phyloP scores from a whole-genome alignment of 2,113 vertebrate genomes.

The Lepisosteus osseus region DNA sequence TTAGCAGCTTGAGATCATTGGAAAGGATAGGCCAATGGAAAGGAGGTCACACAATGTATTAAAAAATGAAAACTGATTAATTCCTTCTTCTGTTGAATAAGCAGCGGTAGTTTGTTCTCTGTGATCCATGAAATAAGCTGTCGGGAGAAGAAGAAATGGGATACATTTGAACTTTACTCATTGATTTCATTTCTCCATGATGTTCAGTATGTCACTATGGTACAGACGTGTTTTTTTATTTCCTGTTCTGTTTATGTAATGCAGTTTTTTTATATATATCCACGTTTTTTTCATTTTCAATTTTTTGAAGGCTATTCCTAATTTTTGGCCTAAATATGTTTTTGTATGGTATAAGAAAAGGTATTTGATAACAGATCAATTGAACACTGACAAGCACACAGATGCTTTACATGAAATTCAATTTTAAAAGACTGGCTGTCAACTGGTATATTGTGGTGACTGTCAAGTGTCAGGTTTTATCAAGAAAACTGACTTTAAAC shows the following conservation, averaged over 20 bases:
- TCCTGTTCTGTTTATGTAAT: background rate
- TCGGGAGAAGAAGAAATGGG: conserved; percentile 56
- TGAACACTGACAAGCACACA: background rate
- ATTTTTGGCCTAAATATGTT: background rate
- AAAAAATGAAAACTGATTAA: conserved; percentile 61
- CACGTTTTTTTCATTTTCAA: background rate
- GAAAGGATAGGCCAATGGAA: conserved; percentile 43
- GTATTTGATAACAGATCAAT: background rate
- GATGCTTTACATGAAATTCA: background rate
- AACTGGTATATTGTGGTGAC: background rate
- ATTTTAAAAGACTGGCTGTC: background rate
- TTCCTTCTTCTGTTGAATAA: conserved; percentile 63
- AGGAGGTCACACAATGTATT: conserved; percentile 55
- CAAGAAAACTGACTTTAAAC: no score
- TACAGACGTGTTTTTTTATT: background rate
- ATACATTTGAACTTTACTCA: conserved; percentile 48
- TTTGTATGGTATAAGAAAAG: conserved; percentile 1
- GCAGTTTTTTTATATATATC: conserved; percentile 9
- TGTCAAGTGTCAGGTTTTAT: no score
- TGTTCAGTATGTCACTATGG: conserved; percentile 11
- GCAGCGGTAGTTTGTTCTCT: conserved; percentile 57
- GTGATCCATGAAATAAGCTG: conserved; percentile 70
- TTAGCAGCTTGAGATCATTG: conserved; percentile 40
- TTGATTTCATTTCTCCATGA: conserved; percentile 25
- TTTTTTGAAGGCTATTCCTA: background rate